These are phyloP conservation scores for Muscicapa comitata DNA, from an alignment of 2,797 vertebrate genomes.

Conservation along the genomic window DNA sequence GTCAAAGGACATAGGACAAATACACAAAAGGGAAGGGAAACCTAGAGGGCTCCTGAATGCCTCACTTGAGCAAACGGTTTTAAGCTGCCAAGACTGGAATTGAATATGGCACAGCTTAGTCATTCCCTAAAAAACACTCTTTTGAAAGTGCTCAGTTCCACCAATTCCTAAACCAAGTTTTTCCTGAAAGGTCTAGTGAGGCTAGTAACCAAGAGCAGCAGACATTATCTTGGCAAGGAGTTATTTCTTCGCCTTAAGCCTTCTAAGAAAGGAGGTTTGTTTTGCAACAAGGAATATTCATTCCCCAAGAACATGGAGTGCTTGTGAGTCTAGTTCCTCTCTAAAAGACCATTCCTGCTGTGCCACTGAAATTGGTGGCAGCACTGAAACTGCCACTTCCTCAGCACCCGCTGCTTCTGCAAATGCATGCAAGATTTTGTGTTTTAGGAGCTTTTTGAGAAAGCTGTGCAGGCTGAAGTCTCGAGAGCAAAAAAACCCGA, in stretches of 20 bases:
- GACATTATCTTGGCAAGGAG: neutral
- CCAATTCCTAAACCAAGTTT: neutral
- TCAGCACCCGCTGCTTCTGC: neutral
- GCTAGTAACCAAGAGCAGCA: neutral
- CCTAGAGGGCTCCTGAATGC: neutral
- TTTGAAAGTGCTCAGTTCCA: neutral
- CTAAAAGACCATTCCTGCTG: slow-evolving; percentile 9
- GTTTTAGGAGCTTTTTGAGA: neutral
- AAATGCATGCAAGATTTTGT: neutral
- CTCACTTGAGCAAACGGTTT: neutral
- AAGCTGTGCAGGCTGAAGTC: neutral
- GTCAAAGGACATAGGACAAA: neutral
- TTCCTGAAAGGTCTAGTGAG: neutral
- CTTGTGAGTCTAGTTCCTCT: neutral
- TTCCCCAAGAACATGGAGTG: neutral
- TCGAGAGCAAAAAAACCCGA: neutral
- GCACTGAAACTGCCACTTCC: neutral
- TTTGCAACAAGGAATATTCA: neutral
- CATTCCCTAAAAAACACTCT: neutral
- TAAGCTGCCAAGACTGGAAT: neutral
- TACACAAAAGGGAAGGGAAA: neutral
- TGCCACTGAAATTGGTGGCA: slow-evolving; percentile 9
- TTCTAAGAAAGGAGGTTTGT: neutral
- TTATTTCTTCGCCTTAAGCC: neutral
- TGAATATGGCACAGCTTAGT: neutral